Percentiles rank a stretch among this genome's conserved stretches.
Conservation (phyloP, 2,888 invertebrate genomes). For the Empis livida region DNA sequence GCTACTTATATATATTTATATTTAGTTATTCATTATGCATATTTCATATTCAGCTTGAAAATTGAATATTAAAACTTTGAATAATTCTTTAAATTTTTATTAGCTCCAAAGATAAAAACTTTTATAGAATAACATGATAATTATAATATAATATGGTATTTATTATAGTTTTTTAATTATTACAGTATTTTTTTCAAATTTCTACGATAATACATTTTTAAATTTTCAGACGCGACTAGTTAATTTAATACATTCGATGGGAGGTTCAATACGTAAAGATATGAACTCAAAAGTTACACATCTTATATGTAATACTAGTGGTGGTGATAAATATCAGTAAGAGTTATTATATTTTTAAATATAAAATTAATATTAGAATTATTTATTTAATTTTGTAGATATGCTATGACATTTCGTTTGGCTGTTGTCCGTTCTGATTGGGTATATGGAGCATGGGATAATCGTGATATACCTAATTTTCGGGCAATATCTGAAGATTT, state of each 20-base stretch:
- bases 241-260: slow-evolving; percentile 89
- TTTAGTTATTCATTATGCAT: too few species aligned
- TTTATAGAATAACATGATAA: too few species aligned
- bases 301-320: slow-evolving; percentile 78
- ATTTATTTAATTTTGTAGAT: slow-evolving; percentile 29
- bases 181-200: too few species aligned
- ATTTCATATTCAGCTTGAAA: too few species aligned
- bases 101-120: too few species aligned
- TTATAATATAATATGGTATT: too few species aligned
- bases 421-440: slow-evolving; percentile 81
- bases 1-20: too few species aligned
- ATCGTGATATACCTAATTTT: slow-evolving; percentile 54
- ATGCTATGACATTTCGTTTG: slow-evolving; percentile 79
- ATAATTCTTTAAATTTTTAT: too few species aligned
- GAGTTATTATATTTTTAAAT: slow-evolving; percentile 12
- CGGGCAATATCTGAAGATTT: slow-evolving; percentile 56
- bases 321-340: slow-evolving; percentile 80
- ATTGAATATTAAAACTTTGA: too few species aligned
- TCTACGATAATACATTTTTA: too few species aligned
- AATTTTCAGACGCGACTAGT: slow-evolving; percentile 64
- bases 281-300: slow-evolving; percentile 82
- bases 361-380: neutral
- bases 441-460: slow-evolving; percentile 80
- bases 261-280: slow-evolving; percentile 87
- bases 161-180: too few species aligned